Conservation (phyloP, 2,888 invertebrate species). For the Pasiphila rectangulata region DNA sequence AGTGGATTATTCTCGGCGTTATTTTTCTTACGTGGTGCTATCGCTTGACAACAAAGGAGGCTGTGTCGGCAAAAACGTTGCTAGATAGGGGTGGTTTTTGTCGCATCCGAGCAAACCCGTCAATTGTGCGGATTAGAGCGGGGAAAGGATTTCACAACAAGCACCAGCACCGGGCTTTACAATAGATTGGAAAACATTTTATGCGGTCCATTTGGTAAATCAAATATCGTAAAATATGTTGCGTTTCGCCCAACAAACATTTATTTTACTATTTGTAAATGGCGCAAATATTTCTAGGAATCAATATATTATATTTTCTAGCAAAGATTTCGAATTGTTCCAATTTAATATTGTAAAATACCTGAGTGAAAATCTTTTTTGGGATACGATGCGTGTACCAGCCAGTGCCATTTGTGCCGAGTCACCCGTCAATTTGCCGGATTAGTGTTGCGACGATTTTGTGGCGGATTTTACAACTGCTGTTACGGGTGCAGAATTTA, state of each 20-base stretch:
- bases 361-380: constrained; percentile 3
- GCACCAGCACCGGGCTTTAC: constrained; percentile 9
- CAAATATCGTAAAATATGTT: background rate
- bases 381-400: background rate
- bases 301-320: background rate
- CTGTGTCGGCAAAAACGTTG: constrained; percentile 44
- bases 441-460: constrained; percentile 21
- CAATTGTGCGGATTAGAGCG: constrained; percentile 24
- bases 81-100: constrained; percentile 25
- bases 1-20: constrained; percentile 26
- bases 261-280: constrained; percentile 1
- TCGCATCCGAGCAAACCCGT: constrained; percentile 22
- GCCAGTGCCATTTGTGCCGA: constrained; percentile 10
- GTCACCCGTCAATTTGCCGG: constrained; percentile 19
- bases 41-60: constrained; percentile 39
- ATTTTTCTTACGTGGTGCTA: constrained; percentile 46
- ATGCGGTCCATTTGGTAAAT: background rate
- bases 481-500: constrained; percentile 8
- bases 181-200: constrained; percentile 11
- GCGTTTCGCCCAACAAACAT: background rate
- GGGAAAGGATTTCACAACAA: constrained; percentile 22
- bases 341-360: background rate
- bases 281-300: too few relatives aligned
- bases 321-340: background rate
- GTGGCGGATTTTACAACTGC: constrained; percentile 10